Percentiles rank a stretch among this genome's conserved stretches.
These are phyloP conservation scores for Mastomys coucha DNA, from an alignment of 2,113 vertebrate species.

Conservation along the genomic window DNA sequence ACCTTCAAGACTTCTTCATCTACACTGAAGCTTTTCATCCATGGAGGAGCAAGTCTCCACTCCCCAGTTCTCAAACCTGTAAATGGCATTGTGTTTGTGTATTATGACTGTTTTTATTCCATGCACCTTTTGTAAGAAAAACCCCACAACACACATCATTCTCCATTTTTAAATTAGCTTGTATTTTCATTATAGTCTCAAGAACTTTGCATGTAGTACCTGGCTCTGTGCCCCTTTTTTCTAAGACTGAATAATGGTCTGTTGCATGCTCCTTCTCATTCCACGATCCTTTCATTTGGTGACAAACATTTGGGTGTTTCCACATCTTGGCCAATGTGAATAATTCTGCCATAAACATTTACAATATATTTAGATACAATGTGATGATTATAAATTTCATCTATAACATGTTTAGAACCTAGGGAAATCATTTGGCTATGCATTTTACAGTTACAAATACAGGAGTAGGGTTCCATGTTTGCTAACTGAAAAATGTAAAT, in stretches of 20 bases:
- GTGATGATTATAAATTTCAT: neutral
- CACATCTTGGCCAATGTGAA: neutral
- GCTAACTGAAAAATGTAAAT: neutral
- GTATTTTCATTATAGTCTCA: neutral
- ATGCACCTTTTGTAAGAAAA: neutral
- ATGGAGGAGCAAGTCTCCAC: neutral
- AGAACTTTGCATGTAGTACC: neutral
- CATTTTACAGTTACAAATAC: neutral
- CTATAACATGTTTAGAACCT: neutral
- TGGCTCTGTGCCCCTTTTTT: neutral
- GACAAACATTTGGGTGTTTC: neutral
- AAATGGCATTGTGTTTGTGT: neutral
- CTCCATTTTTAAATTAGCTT: neutral
- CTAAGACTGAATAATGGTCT: neutral
- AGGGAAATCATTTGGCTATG: neutral
- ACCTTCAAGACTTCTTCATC: neutral
- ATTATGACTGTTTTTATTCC: neutral
- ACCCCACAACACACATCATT: too few relatives aligned
- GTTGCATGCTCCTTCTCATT: neutral
- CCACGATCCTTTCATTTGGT: neutral
- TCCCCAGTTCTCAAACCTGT: rapidly evolving
- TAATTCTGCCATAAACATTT: neutral
- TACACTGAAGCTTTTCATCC: neutral
- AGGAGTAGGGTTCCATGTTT: neutral
- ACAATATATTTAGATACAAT: neutral